Base-by-base conservation (phyloP, 2,888 invertebrate genomes). In the Lysandra bellargus region DNA sequence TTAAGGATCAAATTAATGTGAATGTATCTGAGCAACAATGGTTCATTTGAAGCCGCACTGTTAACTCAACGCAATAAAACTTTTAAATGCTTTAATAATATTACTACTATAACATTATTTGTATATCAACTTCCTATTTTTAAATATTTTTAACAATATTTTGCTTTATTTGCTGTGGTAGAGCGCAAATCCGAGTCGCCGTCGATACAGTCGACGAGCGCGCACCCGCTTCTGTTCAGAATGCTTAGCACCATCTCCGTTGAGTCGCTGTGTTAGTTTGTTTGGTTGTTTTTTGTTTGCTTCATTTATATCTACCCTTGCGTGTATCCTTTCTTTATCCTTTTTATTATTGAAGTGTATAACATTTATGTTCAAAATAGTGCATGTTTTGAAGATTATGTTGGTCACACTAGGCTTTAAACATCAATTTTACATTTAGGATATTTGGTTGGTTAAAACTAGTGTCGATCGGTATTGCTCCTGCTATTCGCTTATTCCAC, bases 241-340 rank as follows among this genome's bases (percentile, higher is more conserved):
- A 91, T 93, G 93, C 85, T 93, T 87, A 93, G 93, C 90, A 92
- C 92, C 82, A 92, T 92, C 83, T 93, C 93, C 6, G 85, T 87
- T 84, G 93, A 93, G 82, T 91, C 92, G 33, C 81, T 86, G 85
- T 83, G 91, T 92, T 90, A 91, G 91, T 91, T 83, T 81, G 64
- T 79, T 30, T 33, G 40, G 44, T 74, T 53, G 12, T 14, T 40
- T 44, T 30, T 33, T n/a, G 33, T 61, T 30, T 17, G 49, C 0
- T 57, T 1, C 57, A 60, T 69, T 78, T 5, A 9, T 9, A 57
- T 72, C 37, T n/a, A 1, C 4, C 33, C 14, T 6, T 37, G 0
- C 53, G 12, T 53, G 53, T 72, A 6, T 0, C 3, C 5, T n/a
- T 37, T 6, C 7, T 44, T 44, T 44, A 40, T 6, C 44, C 23